Evolutionary conservation across 2,888 invertebrate genomes (phyloP), one percentile per base, ranked within the genome.

Genomic region (Monoplex corrugatus): DNA sequence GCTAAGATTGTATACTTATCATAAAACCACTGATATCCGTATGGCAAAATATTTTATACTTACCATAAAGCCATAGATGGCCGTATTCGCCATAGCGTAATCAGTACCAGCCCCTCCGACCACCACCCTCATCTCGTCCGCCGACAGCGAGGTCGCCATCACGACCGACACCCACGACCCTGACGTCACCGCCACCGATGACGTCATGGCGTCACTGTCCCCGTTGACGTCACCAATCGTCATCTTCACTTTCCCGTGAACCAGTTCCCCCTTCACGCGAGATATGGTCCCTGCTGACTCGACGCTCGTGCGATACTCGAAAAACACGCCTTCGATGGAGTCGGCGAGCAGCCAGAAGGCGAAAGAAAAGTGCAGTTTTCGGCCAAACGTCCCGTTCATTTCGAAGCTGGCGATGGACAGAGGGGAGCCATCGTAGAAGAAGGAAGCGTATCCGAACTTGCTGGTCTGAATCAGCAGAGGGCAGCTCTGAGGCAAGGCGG

Each of bases 211-310:
- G 40, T 10, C 44, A 23, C 8, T 10, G 28, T 75, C 75, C 13
- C 1, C 38, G 0, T 5, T 19, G 10, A 13, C 38, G 32, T 35
- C 75, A 13, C 75, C 75, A 13, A 35, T 13, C 32, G 75, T 75
- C 75, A 75, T 75, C 19, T 35, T 75, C 75, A 75, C 75, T 0
- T 32, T 35, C 6, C 75, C 75, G 2, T 35, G 6, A 19, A 38
- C 38, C 75, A 75, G 75, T 75, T 75, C 75, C 19, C 35, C 75
- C 6, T 38, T 75, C 75, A 75, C 75, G 32, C 75, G 75, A 35
- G 28, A 28, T 6, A 75, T 38, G 8, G 75, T 75, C 38, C 75
- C 75, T 35, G 75, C 6, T 13, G 38, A 75, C 75, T 0, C 75
- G 0, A 13, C 5, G 19, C 6, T 19, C 28, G 75, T 3, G 32